These are phyloP conservation scores for Cryptomyrus ogoouensis DNA, from an alignment of 2,113 vertebrate genomes.

Conservation along the genomic window DNA sequence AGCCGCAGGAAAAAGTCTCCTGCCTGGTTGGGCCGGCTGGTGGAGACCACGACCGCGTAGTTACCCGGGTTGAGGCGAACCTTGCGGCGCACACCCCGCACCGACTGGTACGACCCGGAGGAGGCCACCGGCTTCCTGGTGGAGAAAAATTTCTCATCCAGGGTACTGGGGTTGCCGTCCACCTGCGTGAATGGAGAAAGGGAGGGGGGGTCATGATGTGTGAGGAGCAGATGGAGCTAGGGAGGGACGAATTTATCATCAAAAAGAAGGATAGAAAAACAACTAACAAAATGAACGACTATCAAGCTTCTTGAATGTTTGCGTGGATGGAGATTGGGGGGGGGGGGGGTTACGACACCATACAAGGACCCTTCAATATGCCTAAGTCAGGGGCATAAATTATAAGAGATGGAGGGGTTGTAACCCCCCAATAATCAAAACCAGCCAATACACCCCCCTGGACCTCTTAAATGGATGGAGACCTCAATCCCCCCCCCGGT, in stretches of 20 bases:
- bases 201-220: background rate
- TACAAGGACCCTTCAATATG: background rate
- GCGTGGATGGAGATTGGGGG: too few relatives aligned
- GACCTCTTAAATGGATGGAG: too few relatives aligned
- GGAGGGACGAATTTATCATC: background rate
- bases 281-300: background rate
- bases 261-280: background rate
- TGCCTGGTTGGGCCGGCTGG: constrained; percentile 53
- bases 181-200: constrained; percentile 35
- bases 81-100: constrained; percentile 57
- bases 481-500: too few relatives aligned
- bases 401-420: too few relatives aligned
- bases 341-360: background rate
- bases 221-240: background rate
- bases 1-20: constrained; percentile 66
- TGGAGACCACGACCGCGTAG: constrained; percentile 61
- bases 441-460: too few relatives aligned
- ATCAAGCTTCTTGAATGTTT: background rate
- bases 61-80: constrained; percentile 58
- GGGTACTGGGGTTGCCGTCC: constrained; percentile 37
- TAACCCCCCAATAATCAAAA: too few relatives aligned
- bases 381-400: too few relatives aligned
- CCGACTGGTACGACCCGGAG: constrained; percentile 57
- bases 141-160: constrained; percentile 58
- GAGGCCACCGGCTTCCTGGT: constrained; percentile 46